Evolutionary conservation across 2,113 vertebrate genomes (phyloP), one percentile per base, ranked within the genome.

Genomic region (Pelobates fuscus): DNA sequence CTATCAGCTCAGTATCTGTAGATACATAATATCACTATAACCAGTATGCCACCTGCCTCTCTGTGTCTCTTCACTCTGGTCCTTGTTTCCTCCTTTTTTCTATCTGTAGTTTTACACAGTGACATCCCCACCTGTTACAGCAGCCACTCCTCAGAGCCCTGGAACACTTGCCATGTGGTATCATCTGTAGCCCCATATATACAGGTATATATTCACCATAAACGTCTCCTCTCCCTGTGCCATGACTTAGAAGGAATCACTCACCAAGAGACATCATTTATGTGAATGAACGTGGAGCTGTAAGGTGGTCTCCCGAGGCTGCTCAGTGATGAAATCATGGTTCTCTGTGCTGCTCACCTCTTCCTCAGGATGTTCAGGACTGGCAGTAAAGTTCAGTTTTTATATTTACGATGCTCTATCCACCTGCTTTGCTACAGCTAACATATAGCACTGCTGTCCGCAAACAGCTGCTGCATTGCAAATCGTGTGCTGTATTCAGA

Each of bases 381-480:
- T 43, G 32, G 1, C 62, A 43, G 37, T 43, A 43, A 18, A 30
- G 62, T 44, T 1, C 32, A 29, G 32, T 65, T 43, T 41, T 18
- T 25, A 43, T 44, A 15, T 43, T n/a, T 30, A 23, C 29, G 21
- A 30, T 43, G n/a, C 37, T 17, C 37, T 20, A 1, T 63, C 11
- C 32, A 37, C 21, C 62, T 41, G 18, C 20, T n/a, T 65, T 7
- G n/a, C 14, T 15, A 1, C 62, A 65, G 62, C 37, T 65, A 43
- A 65, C 62, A 15, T 21, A 65, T 65, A 65, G 21, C 62, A 43
- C 14, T 24, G 30, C 30, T 43, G 7, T 43, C 62, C 62, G 15
- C 20, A 12, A 44, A 65, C 62, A 65, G 62, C 32, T 65, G 62
- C 60, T 32, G 62, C 62, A 43, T 10, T 30, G 21, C 23, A n/a